Evolutionary conservation across 2,113 vertebrate species (phyloP).

Genomic region (Sinocyclocheilus maitianheensis): DNA sequence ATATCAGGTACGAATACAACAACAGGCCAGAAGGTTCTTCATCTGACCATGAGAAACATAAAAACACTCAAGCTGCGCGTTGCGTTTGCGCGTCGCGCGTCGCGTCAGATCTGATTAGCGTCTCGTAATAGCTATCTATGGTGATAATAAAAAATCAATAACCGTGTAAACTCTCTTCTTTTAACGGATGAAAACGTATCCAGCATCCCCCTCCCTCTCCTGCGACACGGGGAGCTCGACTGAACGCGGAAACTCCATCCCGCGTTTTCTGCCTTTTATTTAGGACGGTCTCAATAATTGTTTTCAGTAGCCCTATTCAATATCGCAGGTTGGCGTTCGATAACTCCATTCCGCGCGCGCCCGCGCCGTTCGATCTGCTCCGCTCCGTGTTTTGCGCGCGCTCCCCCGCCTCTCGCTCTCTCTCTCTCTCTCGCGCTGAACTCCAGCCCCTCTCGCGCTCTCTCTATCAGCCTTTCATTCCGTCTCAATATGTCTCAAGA

Average conservation of each 20-base stretch:
- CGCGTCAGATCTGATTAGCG: background rate
- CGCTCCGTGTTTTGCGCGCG: conserved; percentile 68
- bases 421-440: conserved; percentile 68
- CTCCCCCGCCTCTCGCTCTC: conserved; percentile 57
- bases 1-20: background rate
- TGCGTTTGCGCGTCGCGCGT: background rate
- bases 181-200: conserved; percentile 19
- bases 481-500: conserved; percentile 88
- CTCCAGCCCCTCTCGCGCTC: conserved; percentile 78
- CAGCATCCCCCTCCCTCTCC: conserved; percentile 23
- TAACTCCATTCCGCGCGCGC: conserved; percentile 66
- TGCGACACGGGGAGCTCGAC: conserved; percentile 2
- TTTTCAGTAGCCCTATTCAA: conserved; percentile 60
- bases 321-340: conserved; percentile 61
- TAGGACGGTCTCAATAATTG: conserved; percentile 60
- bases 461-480: conserved; percentile 86
- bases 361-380: conserved; percentile 62
- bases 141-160: conserved; percentile 39
- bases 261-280: conserved; percentile 60
- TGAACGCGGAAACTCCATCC: conserved; percentile 55
- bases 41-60: background rate
- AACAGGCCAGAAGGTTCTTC: background rate
- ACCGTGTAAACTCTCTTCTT: conserved; percentile 18
- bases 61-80: background rate
- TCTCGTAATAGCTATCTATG: background rate